These are phyloP conservation scores for Cantharis rufa DNA, from an alignment of 2,888 invertebrate species.

Conservation along the genomic window DNA sequence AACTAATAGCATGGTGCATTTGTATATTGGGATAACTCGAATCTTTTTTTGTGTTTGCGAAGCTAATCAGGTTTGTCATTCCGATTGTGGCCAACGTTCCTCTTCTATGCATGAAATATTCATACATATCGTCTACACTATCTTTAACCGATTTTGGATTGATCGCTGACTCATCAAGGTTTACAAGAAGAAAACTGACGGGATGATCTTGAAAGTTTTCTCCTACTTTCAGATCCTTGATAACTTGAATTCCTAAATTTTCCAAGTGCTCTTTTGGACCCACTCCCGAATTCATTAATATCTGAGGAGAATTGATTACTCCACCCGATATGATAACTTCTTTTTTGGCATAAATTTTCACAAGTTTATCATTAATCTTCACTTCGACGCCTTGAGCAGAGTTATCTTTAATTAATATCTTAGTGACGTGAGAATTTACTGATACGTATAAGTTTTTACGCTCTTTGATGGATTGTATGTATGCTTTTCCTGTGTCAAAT, in stretches of 20 bases:
- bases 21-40: conserved; percentile 64
- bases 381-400: conserved; percentile 55
- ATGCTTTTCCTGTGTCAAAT: conserved; percentile 53
- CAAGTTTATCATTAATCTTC: conserved; percentile 36
- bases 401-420: conserved; percentile 47
- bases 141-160: neutral
- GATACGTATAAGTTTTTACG: conserved; percentile 63
- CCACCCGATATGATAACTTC: conserved; percentile 89
- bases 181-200: neutral
- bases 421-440: conserved; percentile 61
- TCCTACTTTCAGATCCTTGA: conserved; percentile 56
- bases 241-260: conserved; percentile 46
- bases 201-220: conserved; percentile 55
- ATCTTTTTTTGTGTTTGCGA: conserved; percentile 53
- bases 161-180: conserved; percentile 58
- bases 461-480: conserved; percentile 54
- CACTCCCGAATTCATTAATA: conserved; percentile 70
- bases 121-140: conserved; percentile 57
- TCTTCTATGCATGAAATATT: conserved; percentile 56
- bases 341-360: conserved; percentile 61
- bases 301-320: conserved; percentile 87
- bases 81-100: conserved; percentile 58
- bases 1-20: conserved; percentile 56
- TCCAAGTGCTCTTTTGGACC: conserved; percentile 53
- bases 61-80: conserved; percentile 56